Conservation (phyloP, 2,113 vertebrate genomes). For the Scartelaos histophorus region DNA sequence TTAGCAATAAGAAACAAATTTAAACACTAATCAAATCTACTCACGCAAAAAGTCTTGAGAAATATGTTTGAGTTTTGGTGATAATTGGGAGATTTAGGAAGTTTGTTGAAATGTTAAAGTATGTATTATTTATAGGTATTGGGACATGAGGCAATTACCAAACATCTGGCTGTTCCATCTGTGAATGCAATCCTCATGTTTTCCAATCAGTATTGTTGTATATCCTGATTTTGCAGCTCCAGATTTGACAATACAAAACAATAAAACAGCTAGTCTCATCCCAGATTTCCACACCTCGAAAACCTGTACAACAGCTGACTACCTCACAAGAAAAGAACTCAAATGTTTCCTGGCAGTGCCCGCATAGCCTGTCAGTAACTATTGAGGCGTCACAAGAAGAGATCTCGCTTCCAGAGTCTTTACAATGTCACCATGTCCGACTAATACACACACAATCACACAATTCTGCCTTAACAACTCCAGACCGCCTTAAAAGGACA, state of each 20-base stretch:
- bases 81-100: too few species aligned
- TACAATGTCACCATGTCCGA: constrained; percentile 35
- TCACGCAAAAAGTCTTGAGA: too few species aligned
- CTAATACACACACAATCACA: constrained; percentile 56
- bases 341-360: constrained; percentile 15
- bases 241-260: not conserved
- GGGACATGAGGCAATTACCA: too few species aligned
- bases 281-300: constrained; percentile 24
- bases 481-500: constrained; percentile 12
- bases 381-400: constrained; percentile 31
- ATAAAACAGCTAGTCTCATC: not conserved
- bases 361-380: constrained; percentile 27
- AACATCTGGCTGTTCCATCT: too few species aligned
- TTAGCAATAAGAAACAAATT: too few species aligned
- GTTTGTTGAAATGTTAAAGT: too few species aligned
- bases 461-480: constrained; percentile 49
- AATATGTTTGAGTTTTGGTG: too few species aligned
- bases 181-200: too few species aligned
- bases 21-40: too few species aligned
- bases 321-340: constrained; percentile 26
- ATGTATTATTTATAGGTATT: too few species aligned
- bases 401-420: constrained; percentile 49
- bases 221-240: not conserved
- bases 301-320: constrained; percentile 11
- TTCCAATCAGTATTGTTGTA: not conserved